phyloP scores from a whole-genome alignment of 2,113 vertebrate genomes.

The Neolamprologus toae region DNA sequence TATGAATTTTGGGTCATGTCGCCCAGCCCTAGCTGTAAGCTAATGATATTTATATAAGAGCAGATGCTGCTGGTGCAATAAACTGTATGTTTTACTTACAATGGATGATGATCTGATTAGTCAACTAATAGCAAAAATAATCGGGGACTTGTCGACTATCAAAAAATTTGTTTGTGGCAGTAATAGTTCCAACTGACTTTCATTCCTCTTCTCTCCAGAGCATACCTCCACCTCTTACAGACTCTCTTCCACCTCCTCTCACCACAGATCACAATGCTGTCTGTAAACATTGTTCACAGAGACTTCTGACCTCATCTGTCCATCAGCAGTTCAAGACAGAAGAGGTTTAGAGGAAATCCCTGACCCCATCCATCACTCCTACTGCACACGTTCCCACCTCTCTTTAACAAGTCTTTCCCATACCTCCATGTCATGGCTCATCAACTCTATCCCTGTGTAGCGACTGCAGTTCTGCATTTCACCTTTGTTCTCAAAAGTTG shows the following conservation, averaged over 20 bases:
- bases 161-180: rapidly evolving
- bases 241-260: background rate
- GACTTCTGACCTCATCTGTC: background rate
- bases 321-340: background rate
- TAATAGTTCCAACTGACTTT: background rate
- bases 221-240: background rate
- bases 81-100: rapidly evolving
- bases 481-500: background rate
- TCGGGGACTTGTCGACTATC: rapidly evolving
- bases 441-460: background rate
- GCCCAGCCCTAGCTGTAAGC: background rate
- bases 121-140: rapidly evolving
- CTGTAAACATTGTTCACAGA: background rate
- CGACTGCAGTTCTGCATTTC: background rate
- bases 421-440: background rate
- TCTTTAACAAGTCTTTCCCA: background rate
- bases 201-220: background rate
- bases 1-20: too few species aligned
- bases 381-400: rapidly evolving
- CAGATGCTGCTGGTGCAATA: rapidly evolving
- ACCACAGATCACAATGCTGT: background rate
- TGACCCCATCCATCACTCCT: rapidly evolving
- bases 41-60: rapidly evolving
- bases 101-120: background rate
- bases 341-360: rapidly evolving